Evolutionary conservation across 2,888 invertebrate species (phyloP).

Genomic region (Vesta saturnalis): DNA sequence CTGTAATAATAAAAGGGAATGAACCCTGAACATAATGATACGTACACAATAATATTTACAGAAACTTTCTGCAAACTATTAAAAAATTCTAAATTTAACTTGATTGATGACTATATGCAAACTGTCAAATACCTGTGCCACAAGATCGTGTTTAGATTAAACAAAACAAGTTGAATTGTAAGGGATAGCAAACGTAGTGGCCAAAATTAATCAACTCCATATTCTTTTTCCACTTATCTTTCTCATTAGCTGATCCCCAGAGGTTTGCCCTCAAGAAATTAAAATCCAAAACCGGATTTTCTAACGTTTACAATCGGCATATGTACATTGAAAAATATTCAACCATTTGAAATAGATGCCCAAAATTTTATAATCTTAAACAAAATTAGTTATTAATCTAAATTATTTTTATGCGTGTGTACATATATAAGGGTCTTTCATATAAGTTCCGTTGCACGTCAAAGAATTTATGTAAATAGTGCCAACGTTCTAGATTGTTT

Average conservation of each 20-base stretch:
- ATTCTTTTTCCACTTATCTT: constrained; percentile 47
- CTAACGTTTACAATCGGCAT: constrained; percentile 40
- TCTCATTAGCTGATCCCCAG: constrained; percentile 49
- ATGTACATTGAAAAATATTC: no score
- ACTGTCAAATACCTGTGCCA: constrained; percentile 41
- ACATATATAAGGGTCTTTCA: no score
- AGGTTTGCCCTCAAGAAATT: constrained; percentile 47
- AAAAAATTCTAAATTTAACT: constrained; percentile 32
- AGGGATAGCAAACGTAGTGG: constrained; percentile 45
- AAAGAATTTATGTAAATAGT: no score
- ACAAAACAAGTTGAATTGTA: constrained; percentile 47
- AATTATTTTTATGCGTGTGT: no score
- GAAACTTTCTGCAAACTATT: constrained; percentile 16
- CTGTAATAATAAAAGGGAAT: constrained; percentile 14
- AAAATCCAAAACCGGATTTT: constrained; percentile 46
- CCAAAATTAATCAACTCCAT: constrained; percentile 48
- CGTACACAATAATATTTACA: constrained; percentile 1
- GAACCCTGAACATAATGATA: constrained; percentile 5
- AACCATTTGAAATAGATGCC: no score
- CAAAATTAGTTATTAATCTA: no score
- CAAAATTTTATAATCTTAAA: no score
- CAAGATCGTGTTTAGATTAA: constrained; percentile 48
- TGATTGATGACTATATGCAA: constrained; percentile 43
- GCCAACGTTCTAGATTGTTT: no score
- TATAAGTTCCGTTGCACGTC: no score